Evolutionary conservation across 2,797 vertebrate species (phyloP).

Genomic region (Xiphorhynchus erythropygius): DNA sequence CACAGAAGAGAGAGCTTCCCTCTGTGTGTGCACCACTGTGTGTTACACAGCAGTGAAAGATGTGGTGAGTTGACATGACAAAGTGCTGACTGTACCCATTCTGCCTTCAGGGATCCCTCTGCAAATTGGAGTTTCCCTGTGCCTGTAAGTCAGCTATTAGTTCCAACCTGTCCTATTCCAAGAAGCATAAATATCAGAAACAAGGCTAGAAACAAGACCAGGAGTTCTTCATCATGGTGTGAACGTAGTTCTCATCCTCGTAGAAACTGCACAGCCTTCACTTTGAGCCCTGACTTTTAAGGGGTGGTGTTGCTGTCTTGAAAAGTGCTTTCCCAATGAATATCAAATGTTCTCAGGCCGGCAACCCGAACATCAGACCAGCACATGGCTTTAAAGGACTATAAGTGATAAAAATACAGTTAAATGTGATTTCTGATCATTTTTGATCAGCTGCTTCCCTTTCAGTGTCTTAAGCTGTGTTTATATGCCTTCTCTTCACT

Average conservation of each 20-base stretch:
- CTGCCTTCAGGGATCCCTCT: neutral
- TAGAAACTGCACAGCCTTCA: neutral
- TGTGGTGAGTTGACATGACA: neutral
- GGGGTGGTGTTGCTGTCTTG: neutral
- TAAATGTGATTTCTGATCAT: neutral
- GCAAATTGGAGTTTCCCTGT: neutral
- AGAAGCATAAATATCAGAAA: neutral
- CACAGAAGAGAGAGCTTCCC: neutral
- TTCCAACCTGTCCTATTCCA: neutral
- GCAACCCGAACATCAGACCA: neutral
- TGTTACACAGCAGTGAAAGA: neutral
- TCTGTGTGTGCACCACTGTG: accelerated
- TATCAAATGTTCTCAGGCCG: neutral
- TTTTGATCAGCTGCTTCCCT: neutral
- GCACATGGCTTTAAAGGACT: neutral
- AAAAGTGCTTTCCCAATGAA: neutral
- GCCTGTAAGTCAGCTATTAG: neutral
- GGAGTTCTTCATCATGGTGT: neutral
- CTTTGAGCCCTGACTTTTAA: neutral
- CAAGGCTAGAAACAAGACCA: neutral
- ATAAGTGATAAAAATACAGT: neutral
- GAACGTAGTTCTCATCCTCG: neutral
- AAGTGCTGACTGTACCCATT: neutral
- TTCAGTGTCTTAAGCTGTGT: neutral
- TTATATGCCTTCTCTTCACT: neutral